Conservation (phyloP, 2,113 vertebrate species). For the Myiagra hebetior region DNA sequence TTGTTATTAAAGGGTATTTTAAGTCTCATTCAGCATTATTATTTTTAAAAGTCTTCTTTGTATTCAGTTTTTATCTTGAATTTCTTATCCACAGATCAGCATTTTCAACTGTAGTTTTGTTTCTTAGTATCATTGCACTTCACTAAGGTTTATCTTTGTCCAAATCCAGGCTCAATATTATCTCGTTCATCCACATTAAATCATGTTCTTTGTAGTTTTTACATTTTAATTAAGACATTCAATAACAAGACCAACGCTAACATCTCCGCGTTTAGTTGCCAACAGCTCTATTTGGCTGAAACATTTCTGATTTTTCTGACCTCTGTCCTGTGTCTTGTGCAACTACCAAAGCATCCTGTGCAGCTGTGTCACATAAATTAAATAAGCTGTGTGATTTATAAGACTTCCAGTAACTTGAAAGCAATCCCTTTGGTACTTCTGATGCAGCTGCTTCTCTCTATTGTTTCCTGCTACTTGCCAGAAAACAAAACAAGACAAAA, state of each 20-base stretch:
- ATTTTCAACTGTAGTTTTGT: conserved; percentile 19
- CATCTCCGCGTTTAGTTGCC: neutral
- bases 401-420: conserved; percentile 60
- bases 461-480: conserved; percentile 52
- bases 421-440: conserved; percentile 61
- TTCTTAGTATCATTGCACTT: neutral
- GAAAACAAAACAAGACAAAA: conserved; percentile 32
- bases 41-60: neutral
- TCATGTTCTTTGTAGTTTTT: conserved; percentile 30
- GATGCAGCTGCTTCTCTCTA: conserved; percentile 62
- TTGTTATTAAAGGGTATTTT: neutral
- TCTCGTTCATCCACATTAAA: conserved; percentile 48
- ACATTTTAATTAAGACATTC: conserved; percentile 52
- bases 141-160: neutral
- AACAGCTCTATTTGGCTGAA: conserved; percentile 37
- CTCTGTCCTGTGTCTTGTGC: conserved; percentile 47
- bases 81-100: conserved; percentile 33
- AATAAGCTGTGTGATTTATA: conserved; percentile 65
- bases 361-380: conserved; percentile 68
- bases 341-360: conserved; percentile 42
- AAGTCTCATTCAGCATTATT: neutral
- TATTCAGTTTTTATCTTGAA: neutral
- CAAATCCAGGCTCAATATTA: neutral
- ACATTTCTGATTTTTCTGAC: conserved; percentile 47
- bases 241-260: conserved; percentile 30